A percentile compares a stretch with the other conserved stretches of the same genome.
Conservation (phyloP, 1,140 invertebrate species). For the Cydia pomonella region DNA sequence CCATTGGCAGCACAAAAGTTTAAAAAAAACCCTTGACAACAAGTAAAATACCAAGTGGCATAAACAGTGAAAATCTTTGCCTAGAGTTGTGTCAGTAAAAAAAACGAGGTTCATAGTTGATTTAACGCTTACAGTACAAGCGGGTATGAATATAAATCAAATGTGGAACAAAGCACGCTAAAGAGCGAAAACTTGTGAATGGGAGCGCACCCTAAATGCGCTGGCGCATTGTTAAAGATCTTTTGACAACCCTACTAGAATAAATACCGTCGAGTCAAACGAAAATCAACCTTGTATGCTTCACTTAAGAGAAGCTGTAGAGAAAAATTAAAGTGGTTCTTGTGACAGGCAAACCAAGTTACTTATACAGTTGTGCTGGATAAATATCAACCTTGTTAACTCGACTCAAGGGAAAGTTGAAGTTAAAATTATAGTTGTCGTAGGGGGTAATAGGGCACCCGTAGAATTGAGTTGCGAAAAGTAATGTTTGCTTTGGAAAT, state of each 20-base stretch:
- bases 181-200: constrained; percentile 80
- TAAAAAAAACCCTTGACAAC: no score
- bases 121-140: constrained; percentile 71
- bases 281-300: constrained; percentile 43
- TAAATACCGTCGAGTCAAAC: constrained; percentile 11
- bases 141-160: constrained; percentile 79
- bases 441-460: constrained; percentile 55
- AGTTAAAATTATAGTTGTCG: constrained; percentile 33
- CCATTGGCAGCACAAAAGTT: neutral
- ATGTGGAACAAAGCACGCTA: constrained; percentile 73
- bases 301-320: constrained; percentile 35
- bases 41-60: neutral
- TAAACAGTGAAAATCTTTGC: constrained; percentile 42
- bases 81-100: constrained; percentile 35
- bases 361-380: neutral
- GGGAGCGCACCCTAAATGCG: constrained; percentile 63
- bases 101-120: constrained; percentile 64
- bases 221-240: constrained; percentile 55
- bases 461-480: constrained; percentile 66
- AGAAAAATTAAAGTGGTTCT: constrained; percentile 35
- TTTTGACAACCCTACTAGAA: constrained; percentile 40
- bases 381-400: constrained; percentile 41
- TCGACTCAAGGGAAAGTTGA: constrained; percentile 34
- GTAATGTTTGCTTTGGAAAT: constrained; percentile 79
- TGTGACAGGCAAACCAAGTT: constrained; percentile 37